Evolutionary conservation across 2,888 invertebrate species (phyloP), one percentile per base, ranked within the genome.

Genomic region (Drymonia ruficornis): DNA sequence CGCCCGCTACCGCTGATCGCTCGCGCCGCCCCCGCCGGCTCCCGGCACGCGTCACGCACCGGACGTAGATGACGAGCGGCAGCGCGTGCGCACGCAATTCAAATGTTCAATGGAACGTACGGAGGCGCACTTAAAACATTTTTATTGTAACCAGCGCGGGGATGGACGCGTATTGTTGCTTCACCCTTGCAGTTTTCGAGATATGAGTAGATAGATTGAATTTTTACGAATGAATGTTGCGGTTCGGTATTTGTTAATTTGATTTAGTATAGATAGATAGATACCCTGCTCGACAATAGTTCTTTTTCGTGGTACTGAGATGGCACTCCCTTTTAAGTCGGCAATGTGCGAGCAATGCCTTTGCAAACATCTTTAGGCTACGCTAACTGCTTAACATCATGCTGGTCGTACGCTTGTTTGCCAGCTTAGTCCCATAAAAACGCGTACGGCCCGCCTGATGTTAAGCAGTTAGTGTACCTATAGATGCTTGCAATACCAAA

Each of bases 91-190:
- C 77, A 70, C 76, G 61, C 78, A 76, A 85, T 83, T 82, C 84
- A 74, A 78, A 78, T 80, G 84, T 80, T 89, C 89, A 91, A 90
- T 91, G 89, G 86, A 81, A 86, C 89, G 88, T 86, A 85, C 83
- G 90, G 87, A 87, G 91, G 91, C 91, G 76, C 88, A 90, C 91
- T 91, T 91, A 89, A 87, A 91, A 90, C 89, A 89, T 91, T 91
- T 89, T 88, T 90, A 89, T 89, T 90, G 87, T 87, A 79, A 78
- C 79, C 71, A 68, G 70, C 68, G 65, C 65, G 63, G 70, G 81
- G 81, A 78, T 71, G 70, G 58, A 52, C 64, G 51, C 53, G 69
- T 76, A 78, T 87, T 89, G 84, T 86, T 68, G 67, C 55, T 60
- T 64, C 61, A 74, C 80, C 83, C 80, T 76, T 59, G 47, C 31